Base-by-base conservation (phyloP, 1,140 invertebrate genomes). In the Danaus plexippus region DNA sequence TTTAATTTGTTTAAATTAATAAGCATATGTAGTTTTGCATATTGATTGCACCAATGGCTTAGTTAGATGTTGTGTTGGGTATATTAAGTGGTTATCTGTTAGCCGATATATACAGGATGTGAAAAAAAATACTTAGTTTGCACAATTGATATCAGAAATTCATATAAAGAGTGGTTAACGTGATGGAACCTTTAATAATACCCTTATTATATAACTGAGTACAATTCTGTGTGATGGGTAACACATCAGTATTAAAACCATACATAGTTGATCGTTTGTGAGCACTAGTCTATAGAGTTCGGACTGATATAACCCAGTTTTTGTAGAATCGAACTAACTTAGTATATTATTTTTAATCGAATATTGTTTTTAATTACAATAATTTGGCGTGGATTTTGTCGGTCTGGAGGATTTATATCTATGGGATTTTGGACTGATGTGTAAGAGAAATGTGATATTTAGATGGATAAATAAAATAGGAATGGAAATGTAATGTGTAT, bases 361-460 rank as follows among this genome's bases (percentile, higher is more conserved):
- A 32, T 32, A 32, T 32, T 32, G 22, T 32, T 32, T 32, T 32
- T 32, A 32, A 32, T 32, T 32, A 6, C 22, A 32, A 7, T 32
- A 3, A 32, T 32, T 32, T 32, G 22, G 22, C 22, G 22, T 32
- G 22, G 22, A 32, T 6, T 32, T 32, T 32, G 22, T 32, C 7
- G 22, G 22, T 7, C 1, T 8, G 7, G 22, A 4, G 22, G 22
- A 32, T 32, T 32, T 32, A 32, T 32, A 32, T 32, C 22, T 32
- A 32, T 32, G 22, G 22, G 22, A 32, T 32, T 64, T 67, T 52
- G 22, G 75, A 80, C 77, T 80, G 77, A 78, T 73, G 75, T 77
- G 69, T 73, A 70, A 65, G 68, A 67, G 68, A 76, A 64, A 73
- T 81, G 78, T 81, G 78, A 81, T 81, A 81, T 67, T 78, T 69